Evolutionary conservation across 2,797 vertebrate species (phyloP), one percentile per base, ranked within the genome.

Genomic region (Xiphophorus birchmanni): DNA sequence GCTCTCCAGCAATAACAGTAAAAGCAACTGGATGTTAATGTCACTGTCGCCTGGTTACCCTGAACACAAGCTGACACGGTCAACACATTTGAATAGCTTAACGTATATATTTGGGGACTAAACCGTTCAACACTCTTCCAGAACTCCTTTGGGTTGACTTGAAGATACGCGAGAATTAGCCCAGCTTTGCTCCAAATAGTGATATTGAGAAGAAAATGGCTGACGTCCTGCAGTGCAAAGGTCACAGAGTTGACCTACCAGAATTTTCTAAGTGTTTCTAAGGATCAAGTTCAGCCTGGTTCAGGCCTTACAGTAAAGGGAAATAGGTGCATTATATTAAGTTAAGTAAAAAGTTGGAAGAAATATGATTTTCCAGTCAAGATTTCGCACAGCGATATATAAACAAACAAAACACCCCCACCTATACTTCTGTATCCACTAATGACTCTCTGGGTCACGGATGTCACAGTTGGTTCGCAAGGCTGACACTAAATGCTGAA

Each of bases 1-100:
- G 78, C 89, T 92, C 88, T 82, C 74, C 69, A 29, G 87, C 87
- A 91, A 90, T 86, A 92, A 87, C 82, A 76, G 74, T 88, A 78
- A 91, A 87, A 87, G 87, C 89, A 76, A 86, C 63, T 5, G 78
- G 54, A 82, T 74, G 79, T 80, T 75, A 79, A 1, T 76, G 84
- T 86, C 79, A 15, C 73, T 40, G 81, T 37, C 40, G 82, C 81
- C 83, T 21, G 71, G 81, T 77, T 80, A 71, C 80, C 77, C 65
- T 67, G 73, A 77, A 91, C 77, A 82, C 76, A 84, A 80, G 75
- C 78, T n/a, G 80, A 82, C 44, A 17, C 80, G 50, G 74, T 4
- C 52, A 17, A 69, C 26, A 75, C 74, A 12, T 35, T 5, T 42
- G 42, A 29, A 77, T 11, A 10, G 40, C 75, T 35, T 37, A n/a